These are phyloP conservation scores for Dicycla oo DNA, from an alignment of 2,888 invertebrate species.

Conservation along the genomic window DNA sequence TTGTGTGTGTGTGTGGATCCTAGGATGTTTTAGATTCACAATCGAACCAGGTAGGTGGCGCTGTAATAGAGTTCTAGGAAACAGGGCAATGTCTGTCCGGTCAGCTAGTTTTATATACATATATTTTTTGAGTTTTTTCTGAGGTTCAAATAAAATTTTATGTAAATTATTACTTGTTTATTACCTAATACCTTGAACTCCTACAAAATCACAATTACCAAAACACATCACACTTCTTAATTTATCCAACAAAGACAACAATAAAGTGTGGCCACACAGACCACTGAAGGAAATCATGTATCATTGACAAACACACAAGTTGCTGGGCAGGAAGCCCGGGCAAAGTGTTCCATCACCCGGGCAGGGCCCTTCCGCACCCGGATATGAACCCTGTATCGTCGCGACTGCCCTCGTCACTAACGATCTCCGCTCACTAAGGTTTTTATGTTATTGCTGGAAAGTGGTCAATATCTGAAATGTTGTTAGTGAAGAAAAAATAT, in stretches of 20 bases:
- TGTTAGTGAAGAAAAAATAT: no score
- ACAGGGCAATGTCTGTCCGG: no score
- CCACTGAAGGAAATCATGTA: constrained; percentile 74
- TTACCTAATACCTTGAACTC: not conserved
- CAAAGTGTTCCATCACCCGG: constrained; percentile 77
- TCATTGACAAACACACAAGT: constrained; percentile 73
- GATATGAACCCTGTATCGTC: constrained; percentile 80
- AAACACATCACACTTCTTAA: constrained; percentile 12
- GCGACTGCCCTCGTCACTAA: constrained; percentile 70
- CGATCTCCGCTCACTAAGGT: constrained; percentile 65
- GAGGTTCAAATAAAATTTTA: not conserved
- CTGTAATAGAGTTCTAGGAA: no score
- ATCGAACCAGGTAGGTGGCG: no score
- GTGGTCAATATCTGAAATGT: constrained; percentile 28
- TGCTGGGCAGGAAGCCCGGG: constrained; percentile 67
- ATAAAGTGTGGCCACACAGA: constrained; percentile 33
- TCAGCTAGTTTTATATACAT: no score
- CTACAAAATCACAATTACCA: not conserved
- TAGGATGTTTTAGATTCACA: no score
- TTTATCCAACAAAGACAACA: constrained; percentile 27
- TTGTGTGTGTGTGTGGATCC: no score
- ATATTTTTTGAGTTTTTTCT: not conserved
- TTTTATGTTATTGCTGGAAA: constrained; percentile 55
- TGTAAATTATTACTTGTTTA: not conserved
- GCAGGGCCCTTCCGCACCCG: constrained; percentile 71